phyloP scores from a whole-genome alignment of 2,888 invertebrate genomes.

The Epsilonema sp. region DNA sequence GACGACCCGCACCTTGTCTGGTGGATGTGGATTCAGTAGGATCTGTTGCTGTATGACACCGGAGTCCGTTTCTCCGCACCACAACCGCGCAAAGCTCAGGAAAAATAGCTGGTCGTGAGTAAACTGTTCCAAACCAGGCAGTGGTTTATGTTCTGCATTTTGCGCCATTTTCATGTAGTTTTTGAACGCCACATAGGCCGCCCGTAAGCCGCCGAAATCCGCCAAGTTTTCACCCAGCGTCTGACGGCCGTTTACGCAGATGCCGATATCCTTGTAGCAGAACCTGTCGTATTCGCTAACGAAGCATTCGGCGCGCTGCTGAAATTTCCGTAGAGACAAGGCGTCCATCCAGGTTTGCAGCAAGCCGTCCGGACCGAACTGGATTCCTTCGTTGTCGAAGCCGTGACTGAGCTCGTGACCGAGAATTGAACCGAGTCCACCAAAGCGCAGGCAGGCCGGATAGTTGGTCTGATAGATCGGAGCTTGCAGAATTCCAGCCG shows the following conservation, averaged over 20 bases:
- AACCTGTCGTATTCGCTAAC: neutral
- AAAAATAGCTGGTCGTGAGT: neutral
- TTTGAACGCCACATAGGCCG: neutral
- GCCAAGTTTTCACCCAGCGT: slow-evolving; percentile 3
- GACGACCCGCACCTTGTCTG: neutral
- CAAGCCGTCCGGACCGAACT: slow-evolving; percentile 4
- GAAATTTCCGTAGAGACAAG: neutral
- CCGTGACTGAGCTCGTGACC: slow-evolving; percentile 4
- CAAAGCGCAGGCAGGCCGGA: neutral
- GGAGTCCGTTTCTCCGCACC: neutral
- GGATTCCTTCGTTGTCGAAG: slow-evolving; percentile 2
- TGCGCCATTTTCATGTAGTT: neutral
- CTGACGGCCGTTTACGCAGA: slow-evolving; percentile 1
- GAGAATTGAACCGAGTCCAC: neutral
- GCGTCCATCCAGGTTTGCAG: neutral
- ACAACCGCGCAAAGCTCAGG: neutral
- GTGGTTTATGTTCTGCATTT: no score
- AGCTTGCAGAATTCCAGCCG: slow-evolving; percentile 1
- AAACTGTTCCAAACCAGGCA: neutral
- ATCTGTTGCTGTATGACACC: neutral
- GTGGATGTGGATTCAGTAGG: neutral
- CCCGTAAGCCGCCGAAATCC: neutral
- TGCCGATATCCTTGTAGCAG: slow-evolving; percentile 1
- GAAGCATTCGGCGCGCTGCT: neutral
- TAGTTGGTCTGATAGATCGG: neutral